Evolutionary conservation across 1,140 invertebrate species (phyloP), one percentile per base, ranked within the genome.

Genomic region (Zaprionus davidi): DNA sequence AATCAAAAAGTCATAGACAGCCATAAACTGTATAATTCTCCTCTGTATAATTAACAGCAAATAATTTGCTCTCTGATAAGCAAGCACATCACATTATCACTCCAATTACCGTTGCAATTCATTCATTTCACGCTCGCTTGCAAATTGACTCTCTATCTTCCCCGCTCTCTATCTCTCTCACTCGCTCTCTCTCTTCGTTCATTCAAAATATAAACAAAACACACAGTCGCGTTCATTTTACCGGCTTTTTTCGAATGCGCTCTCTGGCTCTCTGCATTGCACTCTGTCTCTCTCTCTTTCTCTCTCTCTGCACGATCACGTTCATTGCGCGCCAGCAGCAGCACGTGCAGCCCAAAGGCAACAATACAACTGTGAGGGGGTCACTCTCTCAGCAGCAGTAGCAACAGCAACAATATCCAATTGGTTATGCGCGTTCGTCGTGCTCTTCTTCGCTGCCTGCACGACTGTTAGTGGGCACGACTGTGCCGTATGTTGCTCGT

Each of bases 131-230:
- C 36, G 36, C 36, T n/a, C n/a, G 41, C 41, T 1, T 46, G 41
- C n/a, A 46, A 46, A 4, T 13, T 13, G 13, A 11, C n/a, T 46
- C n/a, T 46, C 41, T 20, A 31, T 31, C 1, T 6, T 28, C 7
- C 26, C 6, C 20, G 9, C 49, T 51, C 49, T 20, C 20, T 20
- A 20, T 11, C 20, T 13, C 24, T 28, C 24, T 0, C 15, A n/a
- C 53, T 1, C 46, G 26, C 24, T 28, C 22, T 2, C 15, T 28
- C 15, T 2, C 46, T 38, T 49, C 17, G 57, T 82, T 83, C 77
- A 71, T 56, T 82, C 66, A 71, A 80, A 87, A 88, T 63, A 69
- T 88, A 87, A 87, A 90, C 84, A 88, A 88, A 66, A 49, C 73
- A 24, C 15, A 63, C 7, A 46, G 17, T 12, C 5, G 12, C 17